Conservation (phyloP, 2,113 vertebrate species). For the Petrocephalus microphthalmus region DNA sequence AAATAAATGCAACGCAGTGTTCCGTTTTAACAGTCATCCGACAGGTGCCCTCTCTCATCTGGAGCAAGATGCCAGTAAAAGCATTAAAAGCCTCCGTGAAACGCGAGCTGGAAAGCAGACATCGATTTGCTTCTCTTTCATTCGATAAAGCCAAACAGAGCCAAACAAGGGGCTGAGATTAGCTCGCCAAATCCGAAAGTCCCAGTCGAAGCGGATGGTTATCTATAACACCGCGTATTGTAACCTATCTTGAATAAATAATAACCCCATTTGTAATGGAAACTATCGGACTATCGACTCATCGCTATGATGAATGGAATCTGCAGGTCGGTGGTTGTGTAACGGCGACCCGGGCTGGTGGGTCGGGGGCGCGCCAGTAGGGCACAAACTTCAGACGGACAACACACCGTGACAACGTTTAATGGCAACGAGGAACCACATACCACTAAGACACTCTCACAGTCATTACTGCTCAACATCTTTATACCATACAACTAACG, state of each 20-base stretch:
- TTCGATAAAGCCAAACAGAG: not conserved
- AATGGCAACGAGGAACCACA: not conserved
- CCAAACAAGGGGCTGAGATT: not conserved
- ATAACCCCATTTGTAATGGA: not conserved
- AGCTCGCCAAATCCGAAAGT: not conserved
- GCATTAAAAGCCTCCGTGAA: not conserved
- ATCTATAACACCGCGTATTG: not conserved
- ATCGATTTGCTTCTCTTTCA: not conserved
- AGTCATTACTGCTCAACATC: not conserved
- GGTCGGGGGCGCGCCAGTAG: not conserved
- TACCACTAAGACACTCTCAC: not conserved
- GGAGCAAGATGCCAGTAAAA: not conserved
- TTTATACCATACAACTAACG: not conserved
- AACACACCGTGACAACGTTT: not conserved
- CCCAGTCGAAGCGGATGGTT: not conserved
- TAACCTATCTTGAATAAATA: not conserved
- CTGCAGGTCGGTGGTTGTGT: not conserved
- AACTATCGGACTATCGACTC: not conserved
- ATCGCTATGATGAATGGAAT: not conserved
- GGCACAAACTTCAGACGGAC: not conserved
- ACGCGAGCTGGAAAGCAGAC: not conserved
- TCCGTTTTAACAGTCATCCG: not conserved
- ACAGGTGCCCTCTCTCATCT: not conserved
- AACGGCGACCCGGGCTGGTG: not conserved
- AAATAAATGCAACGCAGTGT: not conserved